Conservation (phyloP, 2,113 vertebrate genomes). For the Psophia crepitans region DNA sequence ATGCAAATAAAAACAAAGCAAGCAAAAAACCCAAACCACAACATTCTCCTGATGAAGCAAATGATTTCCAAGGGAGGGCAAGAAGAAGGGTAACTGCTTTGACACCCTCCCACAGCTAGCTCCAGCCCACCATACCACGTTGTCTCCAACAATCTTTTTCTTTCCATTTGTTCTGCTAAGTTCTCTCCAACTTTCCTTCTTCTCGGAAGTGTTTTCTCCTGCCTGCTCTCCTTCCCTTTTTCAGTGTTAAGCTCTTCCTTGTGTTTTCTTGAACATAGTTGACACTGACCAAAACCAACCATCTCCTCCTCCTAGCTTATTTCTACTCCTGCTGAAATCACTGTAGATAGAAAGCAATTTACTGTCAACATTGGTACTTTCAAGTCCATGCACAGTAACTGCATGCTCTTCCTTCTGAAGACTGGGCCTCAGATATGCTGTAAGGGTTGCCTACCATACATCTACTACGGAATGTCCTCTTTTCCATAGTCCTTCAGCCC, state of each 20-base stretch:
- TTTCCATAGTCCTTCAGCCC: neutral
- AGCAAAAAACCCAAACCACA: neutral
- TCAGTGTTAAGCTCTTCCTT: neutral
- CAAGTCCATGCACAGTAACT: neutral
- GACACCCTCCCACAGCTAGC: neutral
- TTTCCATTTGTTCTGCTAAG: neutral
- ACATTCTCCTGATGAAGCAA: neutral
- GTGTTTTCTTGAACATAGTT: neutral
- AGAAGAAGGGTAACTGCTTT: neutral
- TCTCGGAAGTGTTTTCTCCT: neutral
- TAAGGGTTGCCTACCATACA: neutral
- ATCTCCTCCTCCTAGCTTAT: neutral
- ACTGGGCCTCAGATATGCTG: neutral
- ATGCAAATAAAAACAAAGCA: neutral
- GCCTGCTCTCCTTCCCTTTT: neutral
- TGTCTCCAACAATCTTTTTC: neutral
- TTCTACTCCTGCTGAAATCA: neutral
- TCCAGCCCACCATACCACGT: accelerated
- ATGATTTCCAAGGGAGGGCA: neutral
- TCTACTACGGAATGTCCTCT: neutral
- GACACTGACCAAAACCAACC: neutral
- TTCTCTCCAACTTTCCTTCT: neutral
- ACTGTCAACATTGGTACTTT: neutral
- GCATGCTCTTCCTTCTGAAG: neutral
- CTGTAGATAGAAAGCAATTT: neutral